Percentiles rank a stretch among this genome's conserved stretches.
phyloP scores from a whole-genome alignment of 2,113 vertebrate genomes.

The Cryptotis parvus region DNA sequence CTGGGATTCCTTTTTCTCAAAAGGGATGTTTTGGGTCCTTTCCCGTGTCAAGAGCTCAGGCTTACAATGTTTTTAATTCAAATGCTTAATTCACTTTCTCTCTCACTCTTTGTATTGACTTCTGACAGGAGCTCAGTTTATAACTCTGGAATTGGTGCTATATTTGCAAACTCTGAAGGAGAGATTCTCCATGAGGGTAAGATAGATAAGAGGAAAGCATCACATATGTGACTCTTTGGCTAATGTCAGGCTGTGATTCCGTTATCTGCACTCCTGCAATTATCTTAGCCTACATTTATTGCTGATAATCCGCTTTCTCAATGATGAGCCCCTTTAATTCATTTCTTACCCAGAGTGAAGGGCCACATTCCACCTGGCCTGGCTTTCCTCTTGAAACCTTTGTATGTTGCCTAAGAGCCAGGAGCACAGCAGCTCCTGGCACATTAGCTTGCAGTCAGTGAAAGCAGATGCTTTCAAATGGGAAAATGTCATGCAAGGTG shows the following conservation, averaged over 20 bases:
- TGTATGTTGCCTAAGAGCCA: not conserved
- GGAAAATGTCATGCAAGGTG: slow-evolving; percentile 65
- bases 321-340: slow-evolving; percentile 11
- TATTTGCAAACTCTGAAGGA: slow-evolving; percentile 27
- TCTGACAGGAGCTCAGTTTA: not conserved
- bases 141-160: not conserved
- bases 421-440: slow-evolving; percentile 1
- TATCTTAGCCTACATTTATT: not conserved
- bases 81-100: not conserved
- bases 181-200: not conserved
- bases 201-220: not conserved
- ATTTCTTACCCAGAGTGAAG: not conserved
- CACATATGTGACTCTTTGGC: not conserved
- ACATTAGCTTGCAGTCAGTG: slow-evolving; percentile 45
- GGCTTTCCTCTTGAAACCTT: slow-evolving; percentile 19
- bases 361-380: not conserved
- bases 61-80: slow-evolving; percentile 15
- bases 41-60: not conserved
- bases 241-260: slow-evolving; percentile 26
- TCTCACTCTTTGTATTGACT: slow-evolving; percentile 24
- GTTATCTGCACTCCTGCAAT: not conserved
- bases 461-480: slow-evolving; percentile 60
- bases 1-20: not conserved
- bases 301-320: slow-evolving; percentile 12
- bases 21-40: not conserved